Conservation (phyloP, 1,140 invertebrate species). For the Pogonognathellus flavescens region DNA sequence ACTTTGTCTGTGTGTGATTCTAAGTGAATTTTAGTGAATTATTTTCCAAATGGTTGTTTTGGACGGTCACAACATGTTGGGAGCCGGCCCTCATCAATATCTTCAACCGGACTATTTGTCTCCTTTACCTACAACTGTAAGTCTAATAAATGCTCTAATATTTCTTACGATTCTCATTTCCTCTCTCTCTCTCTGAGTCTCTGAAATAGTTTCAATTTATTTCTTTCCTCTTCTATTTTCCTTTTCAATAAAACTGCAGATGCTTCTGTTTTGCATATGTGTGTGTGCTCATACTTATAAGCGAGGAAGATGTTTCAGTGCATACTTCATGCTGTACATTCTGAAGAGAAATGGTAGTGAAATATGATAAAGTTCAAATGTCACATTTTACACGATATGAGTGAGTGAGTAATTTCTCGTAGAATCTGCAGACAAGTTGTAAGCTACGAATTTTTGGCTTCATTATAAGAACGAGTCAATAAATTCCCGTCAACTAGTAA, state of each 20-base stretch:
- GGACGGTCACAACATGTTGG: constrained; percentile 88
- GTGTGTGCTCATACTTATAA: background rate
- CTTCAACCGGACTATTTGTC: constrained; percentile 93
- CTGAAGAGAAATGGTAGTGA: background rate
- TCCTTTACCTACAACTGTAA: constrained; percentile 91
- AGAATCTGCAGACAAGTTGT: background rate
- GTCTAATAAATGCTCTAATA: constrained; percentile 68
- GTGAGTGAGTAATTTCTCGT: constrained; percentile 24
- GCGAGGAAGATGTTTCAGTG: background rate
- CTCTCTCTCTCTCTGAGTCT: background rate
- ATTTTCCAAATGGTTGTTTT: constrained; percentile 86
- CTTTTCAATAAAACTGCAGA: too few species aligned
- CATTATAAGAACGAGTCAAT: constrained; percentile 26
- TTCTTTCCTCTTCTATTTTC: too few species aligned
- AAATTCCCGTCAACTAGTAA: constrained; percentile 22
- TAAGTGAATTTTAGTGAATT: background rate
- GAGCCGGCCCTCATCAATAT: constrained; percentile 90
- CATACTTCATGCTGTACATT: background rate
- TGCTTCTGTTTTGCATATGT: background rate
- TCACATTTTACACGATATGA: background rate
- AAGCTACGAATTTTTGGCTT: constrained; percentile 14
- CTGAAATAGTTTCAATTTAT: background rate
- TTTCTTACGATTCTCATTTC: background rate
- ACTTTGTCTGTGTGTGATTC: background rate
- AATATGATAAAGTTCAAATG: background rate